Conservation (phyloP, 53 echinoderm and acorn worm species). For the Mesocentrotus franciscanus region DNA sequence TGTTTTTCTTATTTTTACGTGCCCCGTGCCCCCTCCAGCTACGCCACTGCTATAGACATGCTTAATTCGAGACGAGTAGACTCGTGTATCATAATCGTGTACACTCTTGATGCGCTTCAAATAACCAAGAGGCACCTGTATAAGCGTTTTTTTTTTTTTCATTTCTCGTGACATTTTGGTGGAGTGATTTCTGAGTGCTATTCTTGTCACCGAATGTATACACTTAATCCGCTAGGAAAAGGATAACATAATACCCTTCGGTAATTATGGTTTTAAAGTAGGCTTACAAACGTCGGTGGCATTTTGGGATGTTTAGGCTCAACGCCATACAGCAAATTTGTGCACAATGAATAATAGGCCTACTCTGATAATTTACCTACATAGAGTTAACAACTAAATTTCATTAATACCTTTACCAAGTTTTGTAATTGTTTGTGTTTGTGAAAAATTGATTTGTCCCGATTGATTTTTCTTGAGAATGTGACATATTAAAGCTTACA, state of each 20-base stretch:
- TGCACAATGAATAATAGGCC: neutral
- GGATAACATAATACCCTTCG: neutral
- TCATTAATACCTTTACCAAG: too few relatives aligned
- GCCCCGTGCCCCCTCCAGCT: too few relatives aligned
- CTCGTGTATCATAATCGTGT: neutral
- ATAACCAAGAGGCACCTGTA: neutral
- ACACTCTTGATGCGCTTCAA: neutral
- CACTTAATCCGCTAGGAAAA: neutral
- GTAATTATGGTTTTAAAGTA: neutral
- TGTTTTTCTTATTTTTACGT: too few relatives aligned
- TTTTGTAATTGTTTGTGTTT: too few relatives aligned
- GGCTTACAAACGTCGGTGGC: neutral
- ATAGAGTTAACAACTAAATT: too few relatives aligned
- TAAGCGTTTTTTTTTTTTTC: conserved; percentile 3
- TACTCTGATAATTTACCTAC: neutral
- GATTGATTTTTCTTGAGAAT: too few relatives aligned
- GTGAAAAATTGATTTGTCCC: too few relatives aligned
- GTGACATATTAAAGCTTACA: too few relatives aligned
- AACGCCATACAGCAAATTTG: neutral
- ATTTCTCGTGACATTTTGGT: neutral
- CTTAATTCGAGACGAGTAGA: too few relatives aligned
- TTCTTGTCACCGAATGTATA: neutral
- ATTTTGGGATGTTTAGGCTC: neutral
- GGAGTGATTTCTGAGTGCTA: neutral
- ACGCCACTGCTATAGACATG: too few relatives aligned